phyloP scores from a whole-genome alignment of 2,797 vertebrate species.

The Muscicapa comitata region DNA sequence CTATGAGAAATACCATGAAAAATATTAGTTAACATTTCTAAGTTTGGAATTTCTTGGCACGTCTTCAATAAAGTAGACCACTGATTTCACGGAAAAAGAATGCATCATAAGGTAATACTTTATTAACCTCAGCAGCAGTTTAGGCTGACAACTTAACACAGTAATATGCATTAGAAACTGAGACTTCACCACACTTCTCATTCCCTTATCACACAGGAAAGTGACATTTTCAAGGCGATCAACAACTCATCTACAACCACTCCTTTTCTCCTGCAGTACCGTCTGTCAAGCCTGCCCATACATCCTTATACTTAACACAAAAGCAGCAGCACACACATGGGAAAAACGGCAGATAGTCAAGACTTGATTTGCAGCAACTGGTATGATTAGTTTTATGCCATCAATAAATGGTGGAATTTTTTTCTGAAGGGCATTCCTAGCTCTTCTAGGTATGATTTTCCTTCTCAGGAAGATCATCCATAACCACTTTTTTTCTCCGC shows the following conservation, averaged over 20 bases:
- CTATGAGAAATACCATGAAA: neutral
- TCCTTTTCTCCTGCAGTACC: neutral
- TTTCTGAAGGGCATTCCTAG: neutral
- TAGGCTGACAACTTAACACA: neutral
- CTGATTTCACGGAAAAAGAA: neutral
- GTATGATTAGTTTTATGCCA: neutral
- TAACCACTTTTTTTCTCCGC: neutral
- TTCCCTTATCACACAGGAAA: conserved; percentile 21
- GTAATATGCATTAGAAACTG: neutral
- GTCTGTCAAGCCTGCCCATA: neutral
- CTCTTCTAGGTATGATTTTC: neutral
- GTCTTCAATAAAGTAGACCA: neutral
- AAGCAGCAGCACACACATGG: neutral
- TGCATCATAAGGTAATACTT: neutral
- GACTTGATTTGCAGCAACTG: conserved; percentile 23
- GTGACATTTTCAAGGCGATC: conserved; percentile 44
- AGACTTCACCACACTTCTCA: conserved; percentile 19
- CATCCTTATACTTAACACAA: conserved; percentile 10
- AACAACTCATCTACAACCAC: conserved; percentile 24
- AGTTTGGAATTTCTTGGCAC: neutral
- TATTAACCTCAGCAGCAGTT: neutral
- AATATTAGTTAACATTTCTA: neutral
- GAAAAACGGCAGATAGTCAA: neutral
- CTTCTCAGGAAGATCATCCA: neutral
- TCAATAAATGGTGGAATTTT: neutral